A percentile compares a stretch with the other conserved stretches of the same genome.
Conservation (phyloP, 2,797 vertebrate species). For the Naso thynnoides region DNA sequence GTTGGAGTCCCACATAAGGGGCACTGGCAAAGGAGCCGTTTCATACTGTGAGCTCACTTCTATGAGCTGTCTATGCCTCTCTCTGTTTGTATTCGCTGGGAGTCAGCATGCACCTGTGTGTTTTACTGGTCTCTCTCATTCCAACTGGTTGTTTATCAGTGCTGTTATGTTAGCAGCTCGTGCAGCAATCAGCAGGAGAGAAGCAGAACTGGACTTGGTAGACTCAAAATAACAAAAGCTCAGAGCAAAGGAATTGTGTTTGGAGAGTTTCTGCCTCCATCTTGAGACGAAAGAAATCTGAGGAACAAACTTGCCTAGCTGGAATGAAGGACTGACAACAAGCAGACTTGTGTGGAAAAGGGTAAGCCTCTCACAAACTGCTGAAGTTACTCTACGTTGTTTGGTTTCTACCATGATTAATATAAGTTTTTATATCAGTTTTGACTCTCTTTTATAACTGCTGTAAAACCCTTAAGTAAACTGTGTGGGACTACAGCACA, state of each 20-base stretch:
- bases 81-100: constrained; percentile 66
- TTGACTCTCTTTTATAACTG: constrained; percentile 18
- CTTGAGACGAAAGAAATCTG: constrained; percentile 72
- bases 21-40: constrained; percentile 74
- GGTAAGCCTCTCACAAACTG: constrained; percentile 67
- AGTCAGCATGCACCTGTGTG: constrained; percentile 78
- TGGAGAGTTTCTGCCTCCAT: constrained; percentile 76
- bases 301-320: constrained; percentile 69
- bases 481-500: constrained; percentile 9
- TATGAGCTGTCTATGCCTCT: constrained; percentile 64
- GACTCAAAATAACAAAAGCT: constrained; percentile 63
- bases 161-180: constrained; percentile 68
- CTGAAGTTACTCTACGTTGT: constrained; percentile 53
- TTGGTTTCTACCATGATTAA: constrained; percentile 32
- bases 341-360: constrained; percentile 48
- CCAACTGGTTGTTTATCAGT: constrained; percentile 63
- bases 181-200: constrained; percentile 60
- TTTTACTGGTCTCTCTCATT: constrained; percentile 59
- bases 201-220: constrained; percentile 73
- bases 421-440: constrained; percentile 25
- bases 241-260: constrained; percentile 67
- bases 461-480: constrained; percentile 10
- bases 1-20: constrained; percentile 79
- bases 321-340: constrained; percentile 64
- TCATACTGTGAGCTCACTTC: constrained; percentile 70